Conservation (phyloP, 2,888 invertebrate genomes). For the Unio pictorum region DNA sequence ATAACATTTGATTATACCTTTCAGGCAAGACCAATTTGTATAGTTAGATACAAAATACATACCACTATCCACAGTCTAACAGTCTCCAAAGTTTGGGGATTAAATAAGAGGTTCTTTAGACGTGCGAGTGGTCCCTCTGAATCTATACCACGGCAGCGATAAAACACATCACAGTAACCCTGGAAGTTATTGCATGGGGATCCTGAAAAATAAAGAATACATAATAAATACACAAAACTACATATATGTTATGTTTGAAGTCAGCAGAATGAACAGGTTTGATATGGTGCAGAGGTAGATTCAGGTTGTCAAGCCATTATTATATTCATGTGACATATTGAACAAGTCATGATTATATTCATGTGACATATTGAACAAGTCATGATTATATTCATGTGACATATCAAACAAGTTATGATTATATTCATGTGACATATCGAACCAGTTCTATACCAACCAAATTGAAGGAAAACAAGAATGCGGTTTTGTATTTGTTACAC, state of each 20-base stretch:
- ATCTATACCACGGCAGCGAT: constrained; percentile 97
- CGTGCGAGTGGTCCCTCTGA: constrained; percentile 97
- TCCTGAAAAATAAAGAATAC: constrained; percentile 70
- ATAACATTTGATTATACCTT: neutral
- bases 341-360: too few relatives aligned
- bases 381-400: too few relatives aligned
- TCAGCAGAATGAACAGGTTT: neutral
- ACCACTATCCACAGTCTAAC: constrained; percentile 94
- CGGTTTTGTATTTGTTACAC: too few relatives aligned
- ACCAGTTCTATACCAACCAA: too few relatives aligned
- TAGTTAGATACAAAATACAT: constrained; percentile 52
- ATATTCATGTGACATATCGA: too few relatives aligned
- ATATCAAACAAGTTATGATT: too few relatives aligned
- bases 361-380: too few relatives aligned
- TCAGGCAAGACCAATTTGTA: neutral
- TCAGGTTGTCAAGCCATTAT: too few relatives aligned
- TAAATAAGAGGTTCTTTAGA: constrained; percentile 94
- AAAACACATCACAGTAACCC: constrained; percentile 99
- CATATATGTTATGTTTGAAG: neutral
- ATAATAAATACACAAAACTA: neutral
- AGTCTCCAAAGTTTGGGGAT: constrained; percentile 87
- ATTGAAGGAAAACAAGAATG: too few relatives aligned
- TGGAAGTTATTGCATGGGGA: constrained; percentile 98
- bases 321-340: too few relatives aligned
- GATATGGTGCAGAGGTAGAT: too few relatives aligned